phyloP scores from a whole-genome alignment of 2,888 invertebrate species.

The Zhuqinia jingwanae region DNA sequence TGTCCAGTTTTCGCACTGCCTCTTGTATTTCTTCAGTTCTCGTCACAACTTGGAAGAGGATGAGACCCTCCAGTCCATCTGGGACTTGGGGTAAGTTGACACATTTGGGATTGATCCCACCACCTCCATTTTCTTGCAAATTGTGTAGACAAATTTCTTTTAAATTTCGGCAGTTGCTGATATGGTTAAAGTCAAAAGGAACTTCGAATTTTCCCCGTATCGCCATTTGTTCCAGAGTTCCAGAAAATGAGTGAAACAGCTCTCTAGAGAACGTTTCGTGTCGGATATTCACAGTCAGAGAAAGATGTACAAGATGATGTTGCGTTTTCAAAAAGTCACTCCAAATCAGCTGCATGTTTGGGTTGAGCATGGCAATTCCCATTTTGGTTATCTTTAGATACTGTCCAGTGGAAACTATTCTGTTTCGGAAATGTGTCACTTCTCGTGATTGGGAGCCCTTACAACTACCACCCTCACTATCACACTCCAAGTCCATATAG shows the following conservation, averaged over 20 bases:
- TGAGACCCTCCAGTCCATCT: slow-evolving; percentile 55
- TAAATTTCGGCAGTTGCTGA: slow-evolving; percentile 56
- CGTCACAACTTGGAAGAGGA: slow-evolving; percentile 66
- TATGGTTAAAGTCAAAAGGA: slow-evolving; percentile 62
- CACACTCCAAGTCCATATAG: slow-evolving; percentile 44
- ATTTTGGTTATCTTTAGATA: slow-evolving; percentile 53
- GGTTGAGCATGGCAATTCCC: slow-evolving; percentile 63
- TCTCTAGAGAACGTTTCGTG: slow-evolving; percentile 55
- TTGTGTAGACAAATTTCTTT: slow-evolving; percentile 73
- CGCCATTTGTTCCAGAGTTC: slow-evolving; percentile 65
- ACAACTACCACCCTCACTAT: background rate
- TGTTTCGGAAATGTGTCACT: slow-evolving; percentile 26
- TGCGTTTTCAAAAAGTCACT: slow-evolving; percentile 65
- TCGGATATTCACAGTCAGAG: slow-evolving; percentile 63
- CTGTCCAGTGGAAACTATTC: slow-evolving; percentile 52
- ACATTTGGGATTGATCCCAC: slow-evolving; percentile 54
- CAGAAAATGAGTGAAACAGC: slow-evolving; percentile 55
- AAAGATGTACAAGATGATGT: slow-evolving; percentile 65
- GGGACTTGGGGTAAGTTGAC: slow-evolving; percentile 59
- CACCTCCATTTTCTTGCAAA: slow-evolving; percentile 61
- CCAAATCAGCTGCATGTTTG: slow-evolving; percentile 61
- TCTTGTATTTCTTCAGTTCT: slow-evolving; percentile 61
- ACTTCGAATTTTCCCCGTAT: slow-evolving; percentile 67
- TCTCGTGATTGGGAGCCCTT: background rate
- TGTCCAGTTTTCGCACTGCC: slow-evolving; percentile 48